phyloP scores from a whole-genome alignment of 2,113 vertebrate genomes.

The Malurus elegans region DNA sequence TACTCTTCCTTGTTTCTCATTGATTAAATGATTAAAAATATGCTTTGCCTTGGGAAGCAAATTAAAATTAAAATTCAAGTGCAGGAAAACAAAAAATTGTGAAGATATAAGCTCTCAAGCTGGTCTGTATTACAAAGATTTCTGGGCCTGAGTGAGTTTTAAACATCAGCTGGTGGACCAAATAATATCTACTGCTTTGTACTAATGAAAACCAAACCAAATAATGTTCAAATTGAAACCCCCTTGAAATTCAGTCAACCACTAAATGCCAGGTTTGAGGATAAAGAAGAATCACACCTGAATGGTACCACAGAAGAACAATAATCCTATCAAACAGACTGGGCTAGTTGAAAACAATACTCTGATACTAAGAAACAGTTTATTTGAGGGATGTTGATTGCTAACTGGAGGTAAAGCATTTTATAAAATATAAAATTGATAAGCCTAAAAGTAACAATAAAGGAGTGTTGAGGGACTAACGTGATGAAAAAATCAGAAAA shows the following conservation, averaged over 20 bases:
- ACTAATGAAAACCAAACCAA: neutral
- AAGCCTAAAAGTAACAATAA: neutral
- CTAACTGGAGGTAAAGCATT: neutral
- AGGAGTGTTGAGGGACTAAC: neutral
- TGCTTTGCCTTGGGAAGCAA: neutral
- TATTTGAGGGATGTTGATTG: neutral
- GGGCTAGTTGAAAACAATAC: neutral
- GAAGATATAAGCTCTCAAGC: neutral
- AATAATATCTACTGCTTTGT: neutral
- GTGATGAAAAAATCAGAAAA: too few species aligned
- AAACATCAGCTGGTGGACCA: neutral
- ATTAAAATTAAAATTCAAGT: neutral
- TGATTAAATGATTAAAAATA: neutral
- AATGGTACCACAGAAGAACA: neutral
- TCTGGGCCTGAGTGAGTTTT: neutral
- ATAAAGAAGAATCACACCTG: neutral
- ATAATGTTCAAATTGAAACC: neutral
- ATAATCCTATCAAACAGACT: neutral
- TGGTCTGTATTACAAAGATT: neutral
- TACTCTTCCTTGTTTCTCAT: neutral
- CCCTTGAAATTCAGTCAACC: neutral
- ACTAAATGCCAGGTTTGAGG: neutral
- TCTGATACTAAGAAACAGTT: neutral
- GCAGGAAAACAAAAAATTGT: neutral
- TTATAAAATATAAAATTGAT: neutral